A percentile compares a stretch with the other conserved stretches of the same genome.
phyloP scores from a whole-genome alignment of 2,797 vertebrate genomes.

The Mycteria americana region DNA sequence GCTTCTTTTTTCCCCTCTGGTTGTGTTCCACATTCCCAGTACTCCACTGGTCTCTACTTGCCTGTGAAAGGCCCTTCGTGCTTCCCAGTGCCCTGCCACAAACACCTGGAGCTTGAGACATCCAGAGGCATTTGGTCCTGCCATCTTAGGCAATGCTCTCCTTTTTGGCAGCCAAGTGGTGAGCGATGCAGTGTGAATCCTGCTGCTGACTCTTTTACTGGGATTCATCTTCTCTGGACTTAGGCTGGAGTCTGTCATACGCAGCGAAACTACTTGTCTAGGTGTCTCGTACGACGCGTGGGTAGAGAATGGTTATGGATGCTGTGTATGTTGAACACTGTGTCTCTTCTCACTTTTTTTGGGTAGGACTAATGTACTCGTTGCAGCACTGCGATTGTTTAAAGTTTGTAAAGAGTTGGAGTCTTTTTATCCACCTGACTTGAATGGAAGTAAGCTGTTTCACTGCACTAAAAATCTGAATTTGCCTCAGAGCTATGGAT shows the following conservation, averaged over 20 bases:
- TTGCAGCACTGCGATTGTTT: neutral
- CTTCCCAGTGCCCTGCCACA: neutral
- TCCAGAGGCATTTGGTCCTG: neutral
- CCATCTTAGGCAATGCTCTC: neutral
- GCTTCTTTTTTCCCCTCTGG: neutral
- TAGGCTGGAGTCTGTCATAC: too few species aligned
- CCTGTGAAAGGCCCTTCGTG: neutral
- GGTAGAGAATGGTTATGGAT: neutral
- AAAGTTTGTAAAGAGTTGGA: neutral
- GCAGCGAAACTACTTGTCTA: neutral
- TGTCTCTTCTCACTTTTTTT: neutral
- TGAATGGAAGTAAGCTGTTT: neutral
- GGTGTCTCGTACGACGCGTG: accelerated
- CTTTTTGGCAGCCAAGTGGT: neutral
- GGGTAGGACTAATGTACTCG: too few species aligned
- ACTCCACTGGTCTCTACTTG: neutral
- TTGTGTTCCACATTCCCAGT: neutral
- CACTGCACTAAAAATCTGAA: neutral
- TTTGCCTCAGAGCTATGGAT: neutral
- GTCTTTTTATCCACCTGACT: neutral
- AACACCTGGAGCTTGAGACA: neutral
- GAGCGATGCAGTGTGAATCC: accelerated
- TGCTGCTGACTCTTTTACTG: neutral
- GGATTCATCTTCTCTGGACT: neutral
- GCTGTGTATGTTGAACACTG: accelerated